Evolutionary conservation across 2,888 invertebrate genomes (phyloP), one percentile per base, ranked within the genome.

Genomic region (Cantharis rustica): DNA sequence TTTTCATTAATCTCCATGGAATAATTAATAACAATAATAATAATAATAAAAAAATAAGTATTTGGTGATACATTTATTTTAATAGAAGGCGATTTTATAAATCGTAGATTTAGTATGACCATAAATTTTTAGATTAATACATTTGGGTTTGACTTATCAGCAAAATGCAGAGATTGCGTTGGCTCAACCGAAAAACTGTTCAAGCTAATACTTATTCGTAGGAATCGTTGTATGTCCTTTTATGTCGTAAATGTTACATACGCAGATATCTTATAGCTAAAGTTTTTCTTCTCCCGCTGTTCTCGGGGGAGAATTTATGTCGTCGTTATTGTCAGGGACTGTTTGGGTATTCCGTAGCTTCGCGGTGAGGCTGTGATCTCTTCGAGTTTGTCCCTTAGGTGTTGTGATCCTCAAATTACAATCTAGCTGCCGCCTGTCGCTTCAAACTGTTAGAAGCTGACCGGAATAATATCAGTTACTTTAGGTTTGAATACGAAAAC

Each of bases 381-480:
- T 77, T 78, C 79, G 75, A 80, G 79, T 81, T 81, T 79, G 84
- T 87, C 87, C 87, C 87, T 81, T 84, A 87, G 88, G 87, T 87
- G 87, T 86, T 86, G 87, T 87, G 86, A 86, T 86, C 86, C 86
- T 86, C 87, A 87, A 88, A 88, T 87, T 87, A 87, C 87, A 87
- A 88, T 87, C 87, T 84, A 85, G 85, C 85, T 84, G 83, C 85
- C 86, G 84, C 85, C 85, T 85, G 86, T 85, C 85, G 86, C 84
- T 84, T 81, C 79, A 84, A 80, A 83, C 84, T 81, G 81, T 80
- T 81, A 82, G 83, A 81, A 85, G 85, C 86, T 86, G 86, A 86
- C 86, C 86, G 81, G 86, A 86, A 86, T 86, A 86, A 86, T 85
- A 83, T 84, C 82, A 75, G 76, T 79, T 76, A 76, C 76, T 78